Base-by-base conservation (phyloP, 2,888 invertebrate genomes). In the Notodonta ziczac region DNA sequence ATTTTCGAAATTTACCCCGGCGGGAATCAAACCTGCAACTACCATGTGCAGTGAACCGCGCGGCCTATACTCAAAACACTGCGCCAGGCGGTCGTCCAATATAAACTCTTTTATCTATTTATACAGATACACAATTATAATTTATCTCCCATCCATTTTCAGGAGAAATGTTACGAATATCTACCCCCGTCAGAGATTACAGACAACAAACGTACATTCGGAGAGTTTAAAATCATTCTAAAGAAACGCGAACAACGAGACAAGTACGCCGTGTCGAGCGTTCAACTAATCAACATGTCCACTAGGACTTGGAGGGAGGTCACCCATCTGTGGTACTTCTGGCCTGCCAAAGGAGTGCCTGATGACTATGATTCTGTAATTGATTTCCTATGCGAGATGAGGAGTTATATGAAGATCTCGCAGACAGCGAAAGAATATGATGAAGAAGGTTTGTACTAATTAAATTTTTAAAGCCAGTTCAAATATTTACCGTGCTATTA, bases 281-380 rank as follows among this genome's bases (percentile, higher is more conserved):
- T 98, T 16, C 96, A 97, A 84, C 91, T 98, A 3, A 97, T 97
- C 93, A 97, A 97, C 86, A 92, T 97, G 87, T 95, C 96, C 70
- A 97, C 96, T 55, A 97, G 97, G 85, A 96, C 97, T 66, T 97
- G 97, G 95, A 92, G 98, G 53, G 98, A 98, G 86, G 95, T 98
- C 60, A 97, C 96, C 0, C 98, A 98, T 82, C 96, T 98, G 80
- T 98, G 98, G 98, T 98, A 98, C 92, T 96, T 97, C 81, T 99
- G 98, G 98, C 98, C 98, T 0, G 95, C 96, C n/a, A 96, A 96
- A 67, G 98, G 98, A 0, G 96, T 97, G 0, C 98, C 98, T 2
- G 95, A 95, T 8, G 98, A 98, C 78, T 96, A 96, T 58, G 96
- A 97, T 58, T 97, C 97, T 0, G 94, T 98, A 56, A 97, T 98